Conservation (phyloP, 2,113 vertebrate genomes). For the western clawed frog (Xenopus tropicalis) region UCB_Xtro_10.0 CM004447.2:151265001-151265500, state of each 20-base stretch:
- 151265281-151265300: not conserved
- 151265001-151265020: not conserved
- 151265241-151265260: slow-evolving; percentile 39
- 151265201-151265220: slow-evolving; percentile 36
- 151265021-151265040: not conserved
- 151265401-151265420: slow-evolving; percentile 22
- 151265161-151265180: slow-evolving; percentile 16
- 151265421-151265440: slow-evolving; percentile 38
- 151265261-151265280: slow-evolving; percentile 41
- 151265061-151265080: slow-evolving; percentile 1
- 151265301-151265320: slow-evolving; percentile 29
- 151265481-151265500: slow-evolving; percentile 18
- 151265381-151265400: slow-evolving; percentile 29
- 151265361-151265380: slow-evolving; percentile 12
- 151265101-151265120: slow-evolving; percentile 23
- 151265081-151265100: slow-evolving; percentile 28
- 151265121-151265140: slow-evolving; percentile 20
- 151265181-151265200: slow-evolving; percentile 35
- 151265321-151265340: slow-evolving; percentile 38
- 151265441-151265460: slow-evolving; percentile 39
- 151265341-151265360: slow-evolving; percentile 24
- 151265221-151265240: slow-evolving; percentile 39
- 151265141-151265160: slow-evolving; percentile 10
- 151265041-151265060: slow-evolving; percentile 21
- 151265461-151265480: slow-evolving; percentile 39